Percentiles rank a stretch among this genome's conserved stretches.
Conservation (phyloP, 2,113 vertebrate species). For the Fulmarus glacialis region DNA sequence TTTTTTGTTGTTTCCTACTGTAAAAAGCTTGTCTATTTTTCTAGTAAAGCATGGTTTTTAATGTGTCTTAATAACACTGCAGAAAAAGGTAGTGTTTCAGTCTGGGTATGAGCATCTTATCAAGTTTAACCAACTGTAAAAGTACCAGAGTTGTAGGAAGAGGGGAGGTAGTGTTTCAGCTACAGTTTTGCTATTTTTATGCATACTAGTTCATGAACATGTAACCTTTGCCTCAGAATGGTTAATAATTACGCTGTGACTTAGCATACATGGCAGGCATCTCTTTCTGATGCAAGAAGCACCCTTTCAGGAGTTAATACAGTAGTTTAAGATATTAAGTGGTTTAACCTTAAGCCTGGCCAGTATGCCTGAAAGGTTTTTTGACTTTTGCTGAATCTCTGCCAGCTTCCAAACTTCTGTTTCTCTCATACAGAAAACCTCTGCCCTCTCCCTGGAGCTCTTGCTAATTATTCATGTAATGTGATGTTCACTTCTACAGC, state of each 20-base stretch:
- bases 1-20: background rate
- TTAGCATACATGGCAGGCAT: background rate
- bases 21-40: background rate
- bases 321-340: background rate
- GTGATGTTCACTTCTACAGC: background rate
- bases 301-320: background rate
- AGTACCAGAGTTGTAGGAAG: background rate
- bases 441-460: background rate
- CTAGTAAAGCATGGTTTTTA: background rate
- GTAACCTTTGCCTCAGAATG: constrained; percentile 22
- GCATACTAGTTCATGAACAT: background rate
- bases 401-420: background rate
- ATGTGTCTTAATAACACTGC: background rate
- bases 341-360: background rate
- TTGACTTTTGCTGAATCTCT: background rate
- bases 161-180: background rate
- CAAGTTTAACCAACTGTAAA: background rate
- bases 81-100: background rate
- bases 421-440: background rate
- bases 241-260: constrained; percentile 23
- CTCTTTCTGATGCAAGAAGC: background rate
- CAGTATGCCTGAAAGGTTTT: background rate
- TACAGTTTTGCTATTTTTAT: background rate
- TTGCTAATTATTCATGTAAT: background rate
- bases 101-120: background rate